Base-by-base conservation (phyloP, 2,797 vertebrate species). In the Alauda arvensis region DNA sequence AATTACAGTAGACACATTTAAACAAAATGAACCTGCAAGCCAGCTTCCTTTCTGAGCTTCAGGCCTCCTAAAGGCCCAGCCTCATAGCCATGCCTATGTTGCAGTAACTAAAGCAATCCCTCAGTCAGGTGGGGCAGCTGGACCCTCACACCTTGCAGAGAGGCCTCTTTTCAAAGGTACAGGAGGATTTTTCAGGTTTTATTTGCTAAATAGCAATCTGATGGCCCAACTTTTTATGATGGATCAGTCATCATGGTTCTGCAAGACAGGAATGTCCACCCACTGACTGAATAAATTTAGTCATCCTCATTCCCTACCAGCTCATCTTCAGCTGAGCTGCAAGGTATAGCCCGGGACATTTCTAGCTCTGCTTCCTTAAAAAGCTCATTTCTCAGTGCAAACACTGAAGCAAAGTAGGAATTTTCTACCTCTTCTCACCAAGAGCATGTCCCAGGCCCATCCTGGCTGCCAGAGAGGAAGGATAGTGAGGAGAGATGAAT, bases 271-370 rank as follows among this genome's bases (percentile, higher is more conserved):
- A 88, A 85, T 45, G 87, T 92, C 92, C 89, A 93, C 91, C 85
- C 91, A 93, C 89, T 65, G 71, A 74, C 53, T 68, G 60, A 93
- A 81, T 90, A 90, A 77, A 94, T 94, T 83, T 90, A 94, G 87
- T 63, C 46, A 78, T 60, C 52, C n/a, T 83, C 55, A 43, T 78
- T 91, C 76, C 65, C n/a, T 49, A 62, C 33, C 4, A 9, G 62
- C 61, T 92, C 33, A 21, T 78, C 77, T 76, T 91, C 63, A 69
- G 53, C 66, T 49, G 56, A 93, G 49, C 70, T 80, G 51, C 63
- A 88, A 80, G 49, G 74, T 42, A 88, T 52, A 85, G 77, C 88
- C 83, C 1, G 10, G 70, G 67, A 56, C 82, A 76, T 43, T 88
- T 77, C 85, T 66, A 71, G 69, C 75, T 77, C 49, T 78, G 40